Percentiles rank a stretch among this genome's conserved stretches.
These are phyloP conservation scores for Drosophila triauraria DNA, from an alignment of 1,140 invertebrate genomes.

Conservation along the genomic window DNA sequence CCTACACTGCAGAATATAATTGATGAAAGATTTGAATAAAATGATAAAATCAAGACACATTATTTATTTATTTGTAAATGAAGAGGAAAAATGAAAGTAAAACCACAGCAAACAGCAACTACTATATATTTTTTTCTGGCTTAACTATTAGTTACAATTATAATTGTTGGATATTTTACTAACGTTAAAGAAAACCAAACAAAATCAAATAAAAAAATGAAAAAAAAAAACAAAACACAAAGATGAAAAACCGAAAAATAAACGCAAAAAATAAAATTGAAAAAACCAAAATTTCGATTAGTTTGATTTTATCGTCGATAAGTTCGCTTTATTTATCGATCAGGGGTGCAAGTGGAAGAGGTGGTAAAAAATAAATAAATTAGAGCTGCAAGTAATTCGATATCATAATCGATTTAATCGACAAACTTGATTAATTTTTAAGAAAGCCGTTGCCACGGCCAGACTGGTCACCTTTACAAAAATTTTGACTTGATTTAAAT, in stretches of 20 bases:
- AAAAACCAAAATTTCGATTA: neutral
- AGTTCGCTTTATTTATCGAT: too few species aligned
- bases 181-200: conserved; percentile 72
- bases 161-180: conserved; percentile 82
- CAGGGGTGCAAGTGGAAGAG: too few species aligned
- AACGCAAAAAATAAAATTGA: conserved; percentile 64
- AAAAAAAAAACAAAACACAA: conserved; percentile 46
- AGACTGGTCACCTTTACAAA: too few species aligned
- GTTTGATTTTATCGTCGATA: neutral
- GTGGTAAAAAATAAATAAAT: too few species aligned
- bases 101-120: conserved; percentile 49
- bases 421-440: too few species aligned
- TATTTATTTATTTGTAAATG: conserved; percentile 77
- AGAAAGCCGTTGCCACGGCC: too few species aligned
- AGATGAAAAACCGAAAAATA: conserved; percentile 61
- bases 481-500: too few species aligned
- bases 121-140: conserved; percentile 74
- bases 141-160: conserved; percentile 81
- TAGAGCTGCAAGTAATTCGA: too few species aligned
- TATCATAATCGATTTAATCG: too few species aligned
- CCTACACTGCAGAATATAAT: conserved; percentile 45
- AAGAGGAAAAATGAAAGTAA: conserved; percentile 14
- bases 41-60: conserved; percentile 58
- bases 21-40: conserved; percentile 28
- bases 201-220: conserved; percentile 42